Percentiles rank a stretch among this genome's conserved stretches.
These are phyloP conservation scores for Drosophila nr. fundita DNA, from an alignment of 2,888 invertebrate genomes.

Conservation along the genomic window DNA sequence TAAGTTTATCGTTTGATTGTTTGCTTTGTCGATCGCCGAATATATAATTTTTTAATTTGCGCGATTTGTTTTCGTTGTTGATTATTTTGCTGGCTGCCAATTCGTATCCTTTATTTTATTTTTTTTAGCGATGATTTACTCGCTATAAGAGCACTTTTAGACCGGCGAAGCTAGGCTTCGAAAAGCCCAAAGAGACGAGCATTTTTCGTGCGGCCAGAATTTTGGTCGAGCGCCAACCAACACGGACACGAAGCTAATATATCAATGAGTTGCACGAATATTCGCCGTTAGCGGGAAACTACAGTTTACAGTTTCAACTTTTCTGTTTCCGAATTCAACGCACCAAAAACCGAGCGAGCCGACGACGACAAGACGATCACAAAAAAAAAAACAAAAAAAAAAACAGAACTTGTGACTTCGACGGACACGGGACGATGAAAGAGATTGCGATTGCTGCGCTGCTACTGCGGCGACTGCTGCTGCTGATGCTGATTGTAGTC, in stretches of 20 bases:
- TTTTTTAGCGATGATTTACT: conserved; percentile 22
- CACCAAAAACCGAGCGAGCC: conserved; percentile 52
- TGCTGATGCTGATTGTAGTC: conserved; percentile 15
- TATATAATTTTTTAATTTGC: conserved; percentile 19
- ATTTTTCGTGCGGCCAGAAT: conserved; percentile 82
- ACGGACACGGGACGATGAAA: conserved; percentile 54
- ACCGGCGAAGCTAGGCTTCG: conserved; percentile 85
- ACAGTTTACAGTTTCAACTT: conserved; percentile 71
- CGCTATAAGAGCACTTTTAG: conserved; percentile 85
- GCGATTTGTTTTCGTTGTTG: conserved; percentile 9
- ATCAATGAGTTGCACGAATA: conserved; percentile 82
- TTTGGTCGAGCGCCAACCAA: conserved; percentile 83
- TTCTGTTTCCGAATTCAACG: conserved; percentile 65
- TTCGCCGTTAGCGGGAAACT: conserved; percentile 79
- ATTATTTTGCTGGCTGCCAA: conserved; percentile 38
- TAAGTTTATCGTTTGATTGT: conserved; percentile 29
- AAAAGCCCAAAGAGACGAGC: conserved; percentile 84
- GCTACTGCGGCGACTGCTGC: conserved; percentile 28
- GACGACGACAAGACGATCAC: conserved; percentile 46
- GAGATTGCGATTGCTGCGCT: conserved; percentile 29
- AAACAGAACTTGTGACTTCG: conserved; percentile 43
- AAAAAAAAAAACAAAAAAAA: conserved; percentile 21
- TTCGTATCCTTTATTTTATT: conserved; percentile 22
- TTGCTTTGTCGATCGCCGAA: conserved; percentile 25
- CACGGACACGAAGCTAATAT: conserved; percentile 83